Percentiles rank a stretch among this genome's conserved stretches.
phyloP scores from a whole-genome alignment of 2,113 vertebrate genomes.

The Mixornis gularis region DNA sequence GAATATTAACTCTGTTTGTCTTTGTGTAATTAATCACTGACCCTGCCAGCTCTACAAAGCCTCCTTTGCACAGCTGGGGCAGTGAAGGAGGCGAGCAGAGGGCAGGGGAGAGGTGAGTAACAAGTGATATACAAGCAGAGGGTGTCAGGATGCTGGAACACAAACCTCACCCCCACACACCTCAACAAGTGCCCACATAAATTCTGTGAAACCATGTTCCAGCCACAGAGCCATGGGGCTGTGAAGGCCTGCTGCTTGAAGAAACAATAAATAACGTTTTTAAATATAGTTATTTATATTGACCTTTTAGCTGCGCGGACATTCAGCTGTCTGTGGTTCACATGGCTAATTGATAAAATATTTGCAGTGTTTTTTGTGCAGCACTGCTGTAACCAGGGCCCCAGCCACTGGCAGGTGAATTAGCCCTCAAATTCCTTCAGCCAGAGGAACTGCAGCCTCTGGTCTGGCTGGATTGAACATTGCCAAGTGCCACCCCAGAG shows the following conservation, averaged over 20 bases:
- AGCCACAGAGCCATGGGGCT: not conserved
- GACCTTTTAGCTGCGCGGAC: not conserved
- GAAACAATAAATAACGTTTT: constrained; percentile 35
- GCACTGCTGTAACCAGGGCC: not conserved
- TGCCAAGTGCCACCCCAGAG: not conserved
- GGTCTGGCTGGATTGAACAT: not conserved
- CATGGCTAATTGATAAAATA: not conserved
- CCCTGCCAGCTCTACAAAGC: constrained; percentile 57
- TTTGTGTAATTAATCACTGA: constrained; percentile 77
- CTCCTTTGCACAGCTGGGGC: constrained; percentile 51
- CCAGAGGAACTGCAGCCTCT: not conserved
- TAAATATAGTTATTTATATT: not conserved
- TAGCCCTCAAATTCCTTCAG: not conserved
- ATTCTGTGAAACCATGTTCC: constrained; percentile 45
- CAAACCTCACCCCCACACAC: constrained; percentile 10
- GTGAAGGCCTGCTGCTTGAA: constrained; percentile 1
- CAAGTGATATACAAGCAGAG: constrained; percentile 31
- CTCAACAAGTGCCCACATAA: constrained; percentile 38
- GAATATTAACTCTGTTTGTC: constrained; percentile 79
- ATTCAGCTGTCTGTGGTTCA: not conserved
- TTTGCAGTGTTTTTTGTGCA: not conserved
- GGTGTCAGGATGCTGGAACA: constrained; percentile 20
- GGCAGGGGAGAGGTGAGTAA: constrained; percentile 18
- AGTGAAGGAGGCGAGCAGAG: constrained; percentile 1
- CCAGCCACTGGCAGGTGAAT: not conserved